Base-by-base conservation (phyloP, 2,113 vertebrate genomes). In the Paradoxurus hermaphroditus region DNA sequence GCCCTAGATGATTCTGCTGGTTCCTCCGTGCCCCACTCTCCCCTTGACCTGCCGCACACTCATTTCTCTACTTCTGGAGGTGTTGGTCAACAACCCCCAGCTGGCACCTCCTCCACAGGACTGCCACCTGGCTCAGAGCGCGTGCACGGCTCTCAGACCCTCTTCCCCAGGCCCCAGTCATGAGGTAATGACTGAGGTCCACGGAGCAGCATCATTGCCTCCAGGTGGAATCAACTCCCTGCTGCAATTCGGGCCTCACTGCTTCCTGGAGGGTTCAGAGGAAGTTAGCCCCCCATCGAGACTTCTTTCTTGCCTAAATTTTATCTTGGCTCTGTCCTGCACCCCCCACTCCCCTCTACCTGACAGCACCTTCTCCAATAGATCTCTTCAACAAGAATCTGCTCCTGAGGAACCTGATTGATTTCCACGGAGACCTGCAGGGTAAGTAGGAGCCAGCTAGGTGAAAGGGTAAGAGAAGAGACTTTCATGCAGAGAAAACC, bases 401-500 rank as follows among this genome's bases (percentile, higher is more conserved):
- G 27, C 62, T 91, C 63, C 83, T 56, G 53, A 67, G 77, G 62
- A 93, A 36, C 5, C 31, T 79, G 79, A 94, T 23, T 19, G 14
- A 39, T 44, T 78, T 96, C 89, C 68, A 49, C 44, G 68, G 85
- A 59, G 21, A 44, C 65, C 51, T 75, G 34, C 36, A 62, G 21
- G 10, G 19, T 56, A 39, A 49, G 56, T 65, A 63, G 34, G 36
- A 90, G 11, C n/a, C 36, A 39, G 27, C 14, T 44, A n/a, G 16
- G 63, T 72, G 46, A 46, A 81, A 41, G 2, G 1, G 1, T 21
- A 31, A n/a, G 41, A 34, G 41, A 62, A 25, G n/a, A 36, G 0
- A 70, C 31, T 53, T 72, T 68, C 1, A 3, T 29, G 41, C 36
- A 15, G 49, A 63, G 62, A 88, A 81, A 49, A 36, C 9, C 53